Base-by-base conservation (phyloP, 2,888 invertebrate species). In the Cartodere bifasciata region DNA sequence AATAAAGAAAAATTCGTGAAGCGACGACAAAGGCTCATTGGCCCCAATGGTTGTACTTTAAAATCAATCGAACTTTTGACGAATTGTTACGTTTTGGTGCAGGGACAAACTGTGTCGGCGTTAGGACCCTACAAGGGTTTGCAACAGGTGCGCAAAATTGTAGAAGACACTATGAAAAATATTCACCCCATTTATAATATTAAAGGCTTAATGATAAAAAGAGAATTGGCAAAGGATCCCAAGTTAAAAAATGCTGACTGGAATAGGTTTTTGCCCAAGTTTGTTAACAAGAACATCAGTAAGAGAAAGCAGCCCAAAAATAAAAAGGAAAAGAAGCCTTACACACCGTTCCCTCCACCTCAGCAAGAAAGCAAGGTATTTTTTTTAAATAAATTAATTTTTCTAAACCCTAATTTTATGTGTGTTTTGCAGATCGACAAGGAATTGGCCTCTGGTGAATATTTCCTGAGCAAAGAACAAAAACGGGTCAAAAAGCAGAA, bases 121-220 rank as follows among this genome's bases (percentile, higher is more conserved):
- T 65, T 99, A n/a, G 98, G 98, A 0, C 92, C 97, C 2, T 87
- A 92, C 52, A 83, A 80, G 60, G 97, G 97, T 0, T 57, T 88
- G 13, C 74, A 79, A 33, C 83, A 86, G 58, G 86, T 87, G 0
- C 67, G 94, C 32, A 76, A 83, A 45, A 86, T 99, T 48, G 86
- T 88, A 2, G 81, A 84, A 52, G 97, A 98, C 47, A 94, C 94
- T 1, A 95, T 99, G 95, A 88, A 87, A 53, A 98, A 99, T 58
- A 75, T 98, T 32, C 98, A 99, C 65, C 98, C 98, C 1, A 90
- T 98, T 57, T 97, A 95, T 54, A 95, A 94, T 51, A 92, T 98
- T 2, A 87, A 95, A 65, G 83, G 88, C 2, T 61, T 98, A 29
- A 97, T 98, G 95, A 94, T 99, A 29, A 97, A 97, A 57, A 70